A percentile compares a stretch with the other conserved stretches of the same genome.
phyloP scores from a whole-genome alignment of 1,140 invertebrate genomes.

The Holotrichia oblita region DNA sequence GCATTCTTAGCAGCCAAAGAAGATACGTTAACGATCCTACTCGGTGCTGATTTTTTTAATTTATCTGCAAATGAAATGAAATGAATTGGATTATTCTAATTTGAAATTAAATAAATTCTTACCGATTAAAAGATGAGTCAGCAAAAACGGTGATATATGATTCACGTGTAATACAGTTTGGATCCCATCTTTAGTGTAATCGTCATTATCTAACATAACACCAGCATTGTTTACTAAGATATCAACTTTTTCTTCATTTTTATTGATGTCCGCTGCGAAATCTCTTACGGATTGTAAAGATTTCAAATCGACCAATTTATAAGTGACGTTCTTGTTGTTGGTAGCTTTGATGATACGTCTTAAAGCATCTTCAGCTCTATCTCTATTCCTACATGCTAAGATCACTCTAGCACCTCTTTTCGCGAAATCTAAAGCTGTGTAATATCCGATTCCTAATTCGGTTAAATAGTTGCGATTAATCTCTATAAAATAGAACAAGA shows the following conservation, averaged over 20 bases:
- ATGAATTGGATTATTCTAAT: not conserved
- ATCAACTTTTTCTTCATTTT: slow-evolving; percentile 73
- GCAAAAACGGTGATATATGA: slow-evolving; percentile 66
- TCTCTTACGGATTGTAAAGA: slow-evolving; percentile 69
- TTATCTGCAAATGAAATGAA: slow-evolving; percentile 67
- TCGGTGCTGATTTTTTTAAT: slow-evolving; percentile 79
- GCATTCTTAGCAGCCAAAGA: slow-evolving; percentile 79
- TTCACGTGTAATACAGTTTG: slow-evolving; percentile 88
- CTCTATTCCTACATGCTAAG: slow-evolving; percentile 73
- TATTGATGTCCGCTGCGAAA: slow-evolving; percentile 70
- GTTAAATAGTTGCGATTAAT: not conserved
- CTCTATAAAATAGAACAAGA: not conserved
- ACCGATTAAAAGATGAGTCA: slow-evolving; percentile 69
- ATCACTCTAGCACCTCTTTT: slow-evolving; percentile 73
- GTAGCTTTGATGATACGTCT: slow-evolving; percentile 63
- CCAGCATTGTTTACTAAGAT: slow-evolving; percentile 88
- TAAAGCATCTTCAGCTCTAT: slow-evolving; percentile 74
- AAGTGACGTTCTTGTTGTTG: slow-evolving; percentile 65
- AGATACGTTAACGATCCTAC: slow-evolving; percentile 83
- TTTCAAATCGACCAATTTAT: slow-evolving; percentile 70
- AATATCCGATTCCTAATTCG: slow-evolving; percentile 71
- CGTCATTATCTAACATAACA: slow-evolving; percentile 61
- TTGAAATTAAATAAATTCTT: slow-evolving; percentile 46
- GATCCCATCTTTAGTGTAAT: slow-evolving; percentile 75
- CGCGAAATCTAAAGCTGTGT: slow-evolving; percentile 74